These are phyloP conservation scores for Clarias macrocephalus DNA, from an alignment of 2,113 vertebrate genomes.

Conservation along the genomic window DNA sequence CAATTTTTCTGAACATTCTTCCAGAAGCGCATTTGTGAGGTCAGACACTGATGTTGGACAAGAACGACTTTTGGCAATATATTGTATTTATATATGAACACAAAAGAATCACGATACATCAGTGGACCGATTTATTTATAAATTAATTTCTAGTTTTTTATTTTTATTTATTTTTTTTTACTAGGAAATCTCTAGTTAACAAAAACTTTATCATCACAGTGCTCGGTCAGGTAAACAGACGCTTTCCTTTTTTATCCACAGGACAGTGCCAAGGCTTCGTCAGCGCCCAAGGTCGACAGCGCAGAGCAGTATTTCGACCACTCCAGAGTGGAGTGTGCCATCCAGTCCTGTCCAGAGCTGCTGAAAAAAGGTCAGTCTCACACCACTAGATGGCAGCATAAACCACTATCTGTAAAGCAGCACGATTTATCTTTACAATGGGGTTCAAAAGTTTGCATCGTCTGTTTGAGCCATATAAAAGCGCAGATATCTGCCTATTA, in stretches of 20 bases:
- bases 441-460: neutral
- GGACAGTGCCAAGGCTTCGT: conserved; percentile 63
- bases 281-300: conserved; percentile 67
- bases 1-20: too few relatives aligned
- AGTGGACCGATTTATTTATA: too few relatives aligned
- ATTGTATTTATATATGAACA: too few relatives aligned
- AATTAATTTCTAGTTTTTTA: too few relatives aligned
- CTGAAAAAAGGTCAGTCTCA: conserved; percentile 80
- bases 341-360: conserved; percentile 88
- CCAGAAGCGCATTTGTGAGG: too few relatives aligned
- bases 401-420: neutral
- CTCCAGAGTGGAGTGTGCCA: conserved; percentile 85
- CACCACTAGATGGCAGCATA: conserved; percentile 45
- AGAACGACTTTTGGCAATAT: too few relatives aligned
- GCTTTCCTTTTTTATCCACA: conserved; percentile 51
- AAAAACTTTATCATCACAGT: too few relatives aligned
- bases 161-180: too few relatives aligned
- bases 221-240: neutral
- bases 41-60: too few relatives aligned
- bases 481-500: too few relatives aligned
- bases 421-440: neutral
- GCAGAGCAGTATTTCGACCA: conserved; percentile 81
- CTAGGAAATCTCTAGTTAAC: neutral
- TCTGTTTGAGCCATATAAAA: neutral
- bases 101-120: too few relatives aligned